These are phyloP conservation scores for Baryphthengus martii DNA, from an alignment of 2,113 vertebrate species.

Conservation along the genomic window DNA sequence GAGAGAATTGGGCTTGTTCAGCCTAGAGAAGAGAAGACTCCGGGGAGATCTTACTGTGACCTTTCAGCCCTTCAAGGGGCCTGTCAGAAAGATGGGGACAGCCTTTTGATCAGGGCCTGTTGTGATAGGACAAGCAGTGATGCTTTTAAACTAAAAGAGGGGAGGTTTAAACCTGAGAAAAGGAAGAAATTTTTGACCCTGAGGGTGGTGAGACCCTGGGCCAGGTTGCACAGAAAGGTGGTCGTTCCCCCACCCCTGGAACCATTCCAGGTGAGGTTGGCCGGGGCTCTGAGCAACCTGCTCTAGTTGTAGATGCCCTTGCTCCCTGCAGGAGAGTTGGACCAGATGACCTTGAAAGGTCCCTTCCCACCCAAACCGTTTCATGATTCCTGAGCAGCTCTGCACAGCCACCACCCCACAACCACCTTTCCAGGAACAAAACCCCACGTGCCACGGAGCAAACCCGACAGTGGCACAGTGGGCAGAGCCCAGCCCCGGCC, in stretches of 20 bases:
- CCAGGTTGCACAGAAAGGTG: background rate
- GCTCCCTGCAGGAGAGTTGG: background rate
- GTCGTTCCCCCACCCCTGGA: background rate
- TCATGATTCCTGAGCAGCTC: background rate
- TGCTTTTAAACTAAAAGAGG: background rate
- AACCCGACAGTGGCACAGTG: accelerated
- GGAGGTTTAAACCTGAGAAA: background rate
- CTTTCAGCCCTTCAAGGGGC: background rate
- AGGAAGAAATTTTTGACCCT: background rate
- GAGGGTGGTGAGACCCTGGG: background rate
- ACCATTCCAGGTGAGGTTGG: background rate
- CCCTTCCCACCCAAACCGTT: background rate
- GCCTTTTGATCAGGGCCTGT: background rate
- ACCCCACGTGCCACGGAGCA: accelerated
- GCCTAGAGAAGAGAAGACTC: background rate
- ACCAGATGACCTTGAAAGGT: background rate
- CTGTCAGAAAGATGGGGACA: background rate
- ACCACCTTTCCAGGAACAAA: accelerated
- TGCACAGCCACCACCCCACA: accelerated
- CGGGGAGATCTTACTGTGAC: too few relatives aligned
- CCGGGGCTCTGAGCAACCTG: background rate
- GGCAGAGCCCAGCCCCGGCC: background rate
- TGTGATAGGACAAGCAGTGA: background rate
- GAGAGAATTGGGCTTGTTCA: background rate
- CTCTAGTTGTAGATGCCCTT: background rate